phyloP scores from a whole-genome alignment of 2,888 invertebrate species.

The Hyles lineata region DNA sequence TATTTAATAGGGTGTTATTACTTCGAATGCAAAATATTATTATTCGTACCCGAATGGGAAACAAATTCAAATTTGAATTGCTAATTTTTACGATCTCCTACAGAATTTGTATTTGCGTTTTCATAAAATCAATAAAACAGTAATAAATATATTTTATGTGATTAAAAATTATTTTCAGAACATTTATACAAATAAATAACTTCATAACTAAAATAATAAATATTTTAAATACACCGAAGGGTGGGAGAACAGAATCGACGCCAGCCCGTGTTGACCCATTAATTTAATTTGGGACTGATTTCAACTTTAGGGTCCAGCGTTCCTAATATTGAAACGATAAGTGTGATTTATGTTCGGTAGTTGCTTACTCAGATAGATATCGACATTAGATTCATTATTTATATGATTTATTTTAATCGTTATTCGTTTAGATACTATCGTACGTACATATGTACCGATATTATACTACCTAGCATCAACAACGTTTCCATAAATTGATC shows the following conservation, averaged over 20 bases:
- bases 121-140: too few species aligned
- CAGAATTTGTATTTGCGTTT: too few species aligned
- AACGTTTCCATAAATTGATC: too few species aligned
- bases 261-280: slow-evolving; percentile 2
- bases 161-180: too few species aligned
- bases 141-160: too few species aligned
- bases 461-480: too few species aligned
- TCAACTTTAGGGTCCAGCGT: slow-evolving; percentile 14
- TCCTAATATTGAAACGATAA: slow-evolving; percentile 25
- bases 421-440: slow-evolving; percentile 1
- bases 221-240: background rate
- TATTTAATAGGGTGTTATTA: too few species aligned
- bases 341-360: slow-evolving; percentile 17
- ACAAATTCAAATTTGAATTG: too few species aligned
- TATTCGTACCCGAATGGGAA: too few species aligned
- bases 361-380: slow-evolving; percentile 5
- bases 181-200: background rate
- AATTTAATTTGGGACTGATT: slow-evolving; percentile 19
- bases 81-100: too few species aligned
- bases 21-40: too few species aligned
- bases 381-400: slow-evolving; percentile 22
- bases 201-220: background rate
- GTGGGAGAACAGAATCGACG: background rate
- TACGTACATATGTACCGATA: too few species aligned
- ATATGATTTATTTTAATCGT: slow-evolving; percentile 18